Conservation (phyloP, 2,113 vertebrate species). For the Jaculus jaculus region DNA sequence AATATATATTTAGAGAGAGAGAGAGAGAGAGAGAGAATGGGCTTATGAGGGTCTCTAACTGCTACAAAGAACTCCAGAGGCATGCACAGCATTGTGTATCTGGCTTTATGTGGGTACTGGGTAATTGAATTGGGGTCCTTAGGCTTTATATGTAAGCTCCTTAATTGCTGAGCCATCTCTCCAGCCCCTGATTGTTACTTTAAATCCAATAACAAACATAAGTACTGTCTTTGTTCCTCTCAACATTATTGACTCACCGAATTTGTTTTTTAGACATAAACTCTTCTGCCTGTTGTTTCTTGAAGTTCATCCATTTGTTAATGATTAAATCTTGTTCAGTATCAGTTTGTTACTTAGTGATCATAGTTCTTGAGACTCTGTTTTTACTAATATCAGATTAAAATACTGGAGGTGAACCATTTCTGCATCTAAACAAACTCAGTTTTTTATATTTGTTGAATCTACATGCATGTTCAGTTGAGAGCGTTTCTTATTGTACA, state of each 20-base stretch:
- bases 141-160: too few relatives aligned
- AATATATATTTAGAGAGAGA: too few relatives aligned
- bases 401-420: not conserved
- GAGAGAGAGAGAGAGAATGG: too few relatives aligned
- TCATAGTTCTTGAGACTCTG: not conserved
- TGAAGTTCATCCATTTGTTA: not conserved
- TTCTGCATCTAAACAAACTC: not conserved
- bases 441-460: not conserved
- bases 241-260: not conserved
- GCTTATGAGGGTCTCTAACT: too few relatives aligned
- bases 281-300: constrained; percentile 14
- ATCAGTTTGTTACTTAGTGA: not conserved
- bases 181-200: not conserved
- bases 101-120: too few relatives aligned
- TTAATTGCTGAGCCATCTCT: too few relatives aligned
- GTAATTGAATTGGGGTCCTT: too few relatives aligned
- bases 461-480: constrained; percentile 34
- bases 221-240: not conserved
- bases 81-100: too few relatives aligned
- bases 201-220: not conserved
- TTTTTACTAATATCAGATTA: not conserved
- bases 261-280: not conserved
- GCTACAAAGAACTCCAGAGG: too few relatives aligned
- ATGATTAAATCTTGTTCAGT: not conserved
- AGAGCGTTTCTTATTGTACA: not conserved